A percentile compares a stretch with the other conserved stretches of the same genome.
These are phyloP conservation scores for Trichonephila inaurata DNA, from an alignment of 1,140 invertebrate species.

Conservation along the genomic window DNA sequence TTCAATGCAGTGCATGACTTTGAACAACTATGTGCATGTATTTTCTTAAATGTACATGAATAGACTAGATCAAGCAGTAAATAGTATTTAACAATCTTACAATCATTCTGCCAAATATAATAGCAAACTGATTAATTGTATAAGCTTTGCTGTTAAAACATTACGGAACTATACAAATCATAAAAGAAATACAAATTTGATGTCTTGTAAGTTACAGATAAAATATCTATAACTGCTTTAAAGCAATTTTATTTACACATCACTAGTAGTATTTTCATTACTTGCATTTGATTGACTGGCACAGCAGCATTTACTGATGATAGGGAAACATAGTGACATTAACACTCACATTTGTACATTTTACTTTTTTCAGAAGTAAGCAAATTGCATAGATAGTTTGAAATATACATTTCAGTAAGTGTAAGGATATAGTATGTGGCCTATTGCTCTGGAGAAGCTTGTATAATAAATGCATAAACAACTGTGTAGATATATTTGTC, in stretches of 20 bases:
- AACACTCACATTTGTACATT: conserved; percentile 26
- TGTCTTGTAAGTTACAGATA: not conserved
- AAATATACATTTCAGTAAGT: conserved; percentile 48
- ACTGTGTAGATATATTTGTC: conserved; percentile 45
- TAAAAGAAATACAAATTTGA: not conserved
- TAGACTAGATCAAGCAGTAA: conserved; percentile 67
- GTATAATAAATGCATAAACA: conserved; percentile 64
- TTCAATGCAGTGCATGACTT: conserved; percentile 57
- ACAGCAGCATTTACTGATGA: conserved; percentile 20
- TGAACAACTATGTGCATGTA: conserved; percentile 64
- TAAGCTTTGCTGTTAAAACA: not conserved
- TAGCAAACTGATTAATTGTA: not conserved
- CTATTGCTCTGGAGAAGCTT: conserved; percentile 63
- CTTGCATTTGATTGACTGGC: conserved; percentile 57
- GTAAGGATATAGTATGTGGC: conserved; percentile 24
- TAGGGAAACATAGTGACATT: conserved; percentile 35
- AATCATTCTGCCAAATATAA: conserved; percentile 39
- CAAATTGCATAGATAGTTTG: conserved; percentile 72
- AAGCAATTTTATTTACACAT: conserved; percentile 58
- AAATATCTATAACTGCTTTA: conserved; percentile 51
- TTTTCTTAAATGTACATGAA: conserved; percentile 51
- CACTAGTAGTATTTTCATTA: conserved; percentile 54
- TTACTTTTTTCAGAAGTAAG: conserved; percentile 46
- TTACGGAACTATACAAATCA: not conserved
- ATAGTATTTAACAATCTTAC: not conserved